Base-by-base conservation (phyloP, 2,113 vertebrate genomes). In the Bucco capensis region DNA sequence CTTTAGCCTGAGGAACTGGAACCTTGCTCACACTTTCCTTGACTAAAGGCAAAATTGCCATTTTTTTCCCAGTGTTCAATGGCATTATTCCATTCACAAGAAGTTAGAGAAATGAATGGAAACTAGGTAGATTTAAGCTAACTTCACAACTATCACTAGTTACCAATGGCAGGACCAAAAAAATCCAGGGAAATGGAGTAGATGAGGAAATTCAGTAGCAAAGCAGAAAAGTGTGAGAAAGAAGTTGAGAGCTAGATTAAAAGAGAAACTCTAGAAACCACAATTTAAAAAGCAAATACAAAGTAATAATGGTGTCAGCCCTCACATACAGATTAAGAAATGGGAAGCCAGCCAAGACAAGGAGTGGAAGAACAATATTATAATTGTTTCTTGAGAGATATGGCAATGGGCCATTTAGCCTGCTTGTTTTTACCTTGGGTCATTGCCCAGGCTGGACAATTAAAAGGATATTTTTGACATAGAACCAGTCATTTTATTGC, bases 361-460 rank as follows among this genome's bases (percentile, higher is more conserved):
- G 49, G 77, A 94, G 93, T 65, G 58, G 86, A 94, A 97, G 86
- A 96, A 94, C 71, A 93, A 90, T 87, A 78, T 86, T 93, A 75
- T 94, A 94, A 96, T 97, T 92, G 94, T 96, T 93, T 95, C 83
- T 95, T 95, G 91, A 96, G 96, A 96, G 74, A 33, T 77, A 90
- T 97, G 96, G 95, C 95, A 97, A 83, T 22, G 16, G 14, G 93
- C 95, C 94, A 96, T 92, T 96, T 95, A 95, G 94, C 70, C 71
- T 96, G 91, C 93, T 97, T 94, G 88, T 85, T 97, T 94, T 96
- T 95, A 94, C 83, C 56, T 97, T 97, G 96, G 95, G 83, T 80
- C 79, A 30, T 38, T 97, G 96, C 96, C 96, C 96, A 97, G 93
- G 90, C 78, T 94, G 90, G 94, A 97, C 94, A 97, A 96, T 97